phyloP scores from a whole-genome alignment of 2,888 invertebrate genomes.

The Rotaria macrura region DNA sequence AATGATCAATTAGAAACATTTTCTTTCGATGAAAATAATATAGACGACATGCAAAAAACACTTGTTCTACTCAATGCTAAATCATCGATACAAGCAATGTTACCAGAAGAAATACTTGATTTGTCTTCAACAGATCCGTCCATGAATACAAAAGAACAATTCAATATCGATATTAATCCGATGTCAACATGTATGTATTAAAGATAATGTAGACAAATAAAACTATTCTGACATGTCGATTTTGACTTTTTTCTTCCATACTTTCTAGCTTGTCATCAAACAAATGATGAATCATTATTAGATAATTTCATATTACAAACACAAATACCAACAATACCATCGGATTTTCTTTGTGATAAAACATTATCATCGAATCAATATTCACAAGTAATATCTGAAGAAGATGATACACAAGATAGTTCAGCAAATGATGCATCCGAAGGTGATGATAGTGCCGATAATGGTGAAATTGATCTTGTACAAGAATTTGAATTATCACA shows the following conservation, averaged over 20 bases:
- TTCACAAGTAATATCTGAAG: background rate
- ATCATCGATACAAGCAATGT: background rate
- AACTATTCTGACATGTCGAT: background rate
- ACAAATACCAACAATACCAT: background rate
- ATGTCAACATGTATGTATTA: background rate
- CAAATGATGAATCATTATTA: background rate
- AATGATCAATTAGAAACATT: background rate
- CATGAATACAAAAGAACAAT: background rate
- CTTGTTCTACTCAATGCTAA: background rate
- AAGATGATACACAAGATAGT: background rate
- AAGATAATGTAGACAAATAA: background rate
- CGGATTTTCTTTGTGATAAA: background rate
- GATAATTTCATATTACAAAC: background rate
- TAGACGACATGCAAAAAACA: background rate
- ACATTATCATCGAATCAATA: background rate
- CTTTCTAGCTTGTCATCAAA: background rate
- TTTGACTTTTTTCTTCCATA: too few species aligned
- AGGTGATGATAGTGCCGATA: background rate
- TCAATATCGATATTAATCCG: background rate
- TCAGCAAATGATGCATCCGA: background rate
- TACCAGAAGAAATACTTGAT: background rate
- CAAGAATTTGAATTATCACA: constrained; percentile 21
- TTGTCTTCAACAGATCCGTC: background rate
- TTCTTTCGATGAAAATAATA: background rate
- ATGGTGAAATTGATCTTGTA: constrained; percentile 19